A percentile compares a stretch with the other conserved stretches of the same genome.
These are phyloP conservation scores for Ctenosaura bakeri DNA, from an alignment of 2,797 vertebrate genomes.

Conservation along the genomic window DNA sequence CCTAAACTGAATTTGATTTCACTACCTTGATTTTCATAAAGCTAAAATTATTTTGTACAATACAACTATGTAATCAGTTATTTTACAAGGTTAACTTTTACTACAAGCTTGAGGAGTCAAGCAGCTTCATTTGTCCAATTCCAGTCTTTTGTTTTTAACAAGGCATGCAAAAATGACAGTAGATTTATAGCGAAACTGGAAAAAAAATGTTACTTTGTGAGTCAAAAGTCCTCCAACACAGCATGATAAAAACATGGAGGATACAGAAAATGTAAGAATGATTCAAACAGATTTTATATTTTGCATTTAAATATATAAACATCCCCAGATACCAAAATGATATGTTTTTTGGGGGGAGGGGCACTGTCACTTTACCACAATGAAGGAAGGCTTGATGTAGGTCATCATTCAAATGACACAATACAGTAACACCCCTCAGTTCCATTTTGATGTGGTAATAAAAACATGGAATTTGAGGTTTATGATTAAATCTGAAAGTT, in stretches of 20 bases:
- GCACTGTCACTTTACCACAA: neutral
- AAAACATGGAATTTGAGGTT: neutral
- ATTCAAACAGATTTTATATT: neutral
- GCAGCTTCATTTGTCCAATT: neutral
- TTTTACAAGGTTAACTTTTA: neutral
- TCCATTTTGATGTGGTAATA: neutral
- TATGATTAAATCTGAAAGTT: neutral
- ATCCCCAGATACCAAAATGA: neutral
- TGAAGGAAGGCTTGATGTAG: neutral
- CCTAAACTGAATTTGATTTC: conserved; percentile 23
- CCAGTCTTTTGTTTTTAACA: neutral
- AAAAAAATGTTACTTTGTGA: neutral
- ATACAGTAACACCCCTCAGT: neutral
- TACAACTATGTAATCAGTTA: neutral
- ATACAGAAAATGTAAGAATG: neutral
- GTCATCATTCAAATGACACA: neutral
- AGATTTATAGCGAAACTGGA: neutral
- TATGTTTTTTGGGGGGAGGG: no score
- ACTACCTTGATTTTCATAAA: neutral
- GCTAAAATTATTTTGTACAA: conserved; percentile 1
- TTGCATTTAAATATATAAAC: neutral
- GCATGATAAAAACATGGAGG: neutral
- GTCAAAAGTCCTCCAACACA: neutral
- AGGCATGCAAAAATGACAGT: neutral
- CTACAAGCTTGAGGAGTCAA: neutral